Evolutionary conservation across 2,888 invertebrate genomes (phyloP).

Genomic region (Tolmerus cingulatus): DNA sequence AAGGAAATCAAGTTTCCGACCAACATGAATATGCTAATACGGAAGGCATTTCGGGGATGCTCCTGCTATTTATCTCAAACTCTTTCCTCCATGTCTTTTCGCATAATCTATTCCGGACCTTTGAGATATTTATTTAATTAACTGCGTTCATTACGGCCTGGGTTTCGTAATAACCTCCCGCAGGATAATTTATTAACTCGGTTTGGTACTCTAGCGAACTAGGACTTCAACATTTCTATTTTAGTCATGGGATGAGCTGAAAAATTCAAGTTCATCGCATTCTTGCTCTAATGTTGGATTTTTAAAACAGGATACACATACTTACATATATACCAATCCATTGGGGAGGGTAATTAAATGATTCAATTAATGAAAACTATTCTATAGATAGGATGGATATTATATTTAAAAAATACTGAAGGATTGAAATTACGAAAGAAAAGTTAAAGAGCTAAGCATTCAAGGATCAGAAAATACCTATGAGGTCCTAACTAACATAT

Average conservation of each 20-base stretch:
- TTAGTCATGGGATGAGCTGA: background rate
- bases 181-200: background rate
- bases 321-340: no score
- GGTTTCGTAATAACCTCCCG: background rate
- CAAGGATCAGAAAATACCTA: no score
- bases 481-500: no score
- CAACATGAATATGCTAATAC: constrained; percentile 47
- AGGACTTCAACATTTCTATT: background rate
- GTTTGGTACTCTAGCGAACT: background rate
- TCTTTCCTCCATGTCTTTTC: constrained; percentile 41
- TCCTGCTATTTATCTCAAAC: constrained; percentile 47
- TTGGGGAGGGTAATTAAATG: no score
- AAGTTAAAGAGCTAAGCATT: no score
- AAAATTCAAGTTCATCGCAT: background rate
- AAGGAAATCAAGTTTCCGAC: constrained; percentile 50
- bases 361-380: no score
- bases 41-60: constrained; percentile 47
- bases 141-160: constrained; percentile 5
- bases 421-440: no score
- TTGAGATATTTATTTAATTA: constrained; percentile 46
- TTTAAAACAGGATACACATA: no score
- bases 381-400: no score
- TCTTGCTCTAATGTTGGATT: background rate
- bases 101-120: constrained; percentile 46
- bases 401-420: no score